Percentiles rank a stretch among this genome's conserved stretches.
phyloP scores from a whole-genome alignment of 2,888 invertebrate genomes.

The Rhagonycha lutea region DNA sequence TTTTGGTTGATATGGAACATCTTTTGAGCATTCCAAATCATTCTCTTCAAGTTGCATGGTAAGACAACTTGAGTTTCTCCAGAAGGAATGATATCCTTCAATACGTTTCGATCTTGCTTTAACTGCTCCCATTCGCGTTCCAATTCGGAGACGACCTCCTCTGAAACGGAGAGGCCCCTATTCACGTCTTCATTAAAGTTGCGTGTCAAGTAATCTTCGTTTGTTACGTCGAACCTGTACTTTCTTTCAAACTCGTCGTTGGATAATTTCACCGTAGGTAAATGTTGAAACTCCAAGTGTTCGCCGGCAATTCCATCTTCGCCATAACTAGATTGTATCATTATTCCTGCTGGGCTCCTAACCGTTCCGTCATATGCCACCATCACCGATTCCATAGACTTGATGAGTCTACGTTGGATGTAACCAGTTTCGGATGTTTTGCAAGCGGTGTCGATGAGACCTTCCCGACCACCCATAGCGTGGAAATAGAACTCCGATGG shows the following conservation, averaged over 20 bases:
- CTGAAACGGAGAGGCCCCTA: conserved; percentile 89
- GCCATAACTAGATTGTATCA: conserved; percentile 95
- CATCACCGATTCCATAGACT: conserved; percentile 99
- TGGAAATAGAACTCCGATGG: conserved; percentile 99
- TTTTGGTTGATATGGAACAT: conserved; percentile 98
- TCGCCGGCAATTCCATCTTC: conserved; percentile 98
- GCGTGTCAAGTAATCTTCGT: conserved; percentile 88
- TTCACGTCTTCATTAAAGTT: conserved; percentile 94
- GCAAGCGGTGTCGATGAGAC: conserved; percentile 99
- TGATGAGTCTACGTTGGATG: conserved; percentile 98
- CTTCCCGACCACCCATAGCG: conserved; percentile 99
- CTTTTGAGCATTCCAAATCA: conserved; percentile 99
- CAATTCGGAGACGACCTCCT: conserved; percentile 86
- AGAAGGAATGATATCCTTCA: conserved; percentile 93
- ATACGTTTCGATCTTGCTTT: conserved; percentile 80
- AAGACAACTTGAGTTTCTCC: conserved; percentile 96
- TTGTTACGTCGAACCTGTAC: conserved; percentile 94
- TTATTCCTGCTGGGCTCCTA: conserved; percentile 91
- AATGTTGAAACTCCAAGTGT: conserved; percentile 92
- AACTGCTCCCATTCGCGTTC: conserved; percentile 97
- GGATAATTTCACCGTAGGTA: conserved; percentile 93
- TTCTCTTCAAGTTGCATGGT: conserved; percentile 96
- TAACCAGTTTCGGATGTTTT: conserved; percentile 99
- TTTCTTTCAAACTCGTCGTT: conserved; percentile 94
- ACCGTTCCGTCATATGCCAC: conserved; percentile 98